Evolutionary conservation across 2,888 invertebrate genomes (phyloP), one percentile per base, ranked within the genome.

Genomic region (Perizoma affinitatum): DNA sequence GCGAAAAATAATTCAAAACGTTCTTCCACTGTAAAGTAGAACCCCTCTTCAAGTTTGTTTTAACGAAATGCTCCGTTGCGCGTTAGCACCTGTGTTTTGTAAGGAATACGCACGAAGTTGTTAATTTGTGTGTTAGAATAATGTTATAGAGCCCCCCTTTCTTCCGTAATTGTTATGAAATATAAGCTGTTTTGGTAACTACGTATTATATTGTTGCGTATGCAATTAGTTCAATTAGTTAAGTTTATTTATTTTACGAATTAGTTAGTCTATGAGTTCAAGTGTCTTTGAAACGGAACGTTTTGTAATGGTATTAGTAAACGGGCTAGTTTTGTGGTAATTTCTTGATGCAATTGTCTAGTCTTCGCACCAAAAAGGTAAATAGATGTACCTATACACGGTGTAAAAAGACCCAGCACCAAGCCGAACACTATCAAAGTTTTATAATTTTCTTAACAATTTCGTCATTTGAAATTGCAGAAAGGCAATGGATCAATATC

Each of bases 21-120:
- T 52, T 61, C 8, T 44, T 4, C 35, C 41, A 41, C 10, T 56
- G 9, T 10, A 40, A 38, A 43, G 34, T 53, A 36, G 44, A 58
- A 33, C 34, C 45, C 40, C 58, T 51, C 50, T 46, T 5, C 36
- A 60, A 48, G 55, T 56, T 58, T 53, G 57, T 58, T 63, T n/a
- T 65, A 63, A 67, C 58, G 59, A 57, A 64, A 64, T 65, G 54
- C 56, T 66, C 52, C 45, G 61, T 62, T 55, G 56, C 49, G 59
- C 48, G 60, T 63, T 60, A 56, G 62, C 69, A 67, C 63, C 69
- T 69, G 69, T 53, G 63, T 46, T 41, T 51, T 48, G 50, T 61
- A 43, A 55, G 38, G 51, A 35, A 60, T 58, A 56, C 52, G 52
- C 61, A 59, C 54, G 42, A n/a, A 61, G 60, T 58, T 64, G 67